phyloP scores from a whole-genome alignment of 2,888 invertebrate species.

The Oasisia sp. region DNA sequence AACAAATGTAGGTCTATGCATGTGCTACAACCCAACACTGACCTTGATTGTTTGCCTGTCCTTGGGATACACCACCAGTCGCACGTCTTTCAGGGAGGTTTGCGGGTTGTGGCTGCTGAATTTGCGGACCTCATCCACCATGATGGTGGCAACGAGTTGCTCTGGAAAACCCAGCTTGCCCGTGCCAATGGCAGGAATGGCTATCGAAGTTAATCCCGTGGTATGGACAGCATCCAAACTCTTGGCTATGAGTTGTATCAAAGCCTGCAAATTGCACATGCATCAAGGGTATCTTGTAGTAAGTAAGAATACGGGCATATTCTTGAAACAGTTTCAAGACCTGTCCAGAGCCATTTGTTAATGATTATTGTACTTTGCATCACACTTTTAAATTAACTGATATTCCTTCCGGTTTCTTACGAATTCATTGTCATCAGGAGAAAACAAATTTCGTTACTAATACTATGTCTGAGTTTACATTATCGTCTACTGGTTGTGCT shows the following conservation, averaged over 20 bases:
- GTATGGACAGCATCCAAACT: slow-evolving; percentile 47
- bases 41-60: slow-evolving; percentile 32
- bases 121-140: slow-evolving; percentile 47
- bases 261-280: slow-evolving; percentile 38
- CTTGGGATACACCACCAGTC: slow-evolving; percentile 45
- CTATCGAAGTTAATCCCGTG: slow-evolving; percentile 44
- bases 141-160: slow-evolving; percentile 47
- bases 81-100: slow-evolving; percentile 44
- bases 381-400: too few relatives aligned
- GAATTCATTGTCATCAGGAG: too few relatives aligned
- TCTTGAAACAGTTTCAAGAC: neutral
- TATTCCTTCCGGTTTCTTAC: too few relatives aligned
- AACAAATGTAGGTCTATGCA: too few relatives aligned
- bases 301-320: slow-evolving; percentile 17
- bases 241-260: slow-evolving; percentile 43
- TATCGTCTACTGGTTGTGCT: too few relatives aligned
- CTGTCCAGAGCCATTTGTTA: too few relatives aligned
- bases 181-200: slow-evolving; percentile 56
- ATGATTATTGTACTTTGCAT: too few relatives aligned
- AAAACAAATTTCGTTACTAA: too few relatives aligned
- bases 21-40: too few relatives aligned
- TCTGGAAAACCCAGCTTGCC: slow-evolving; percentile 51
- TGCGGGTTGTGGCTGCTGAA: slow-evolving; percentile 44
- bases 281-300: too few relatives aligned
- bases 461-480: too few relatives aligned